These are phyloP conservation scores for Gymnogyps californianus DNA, from an alignment of 2,113 vertebrate genomes.

Conservation along the genomic window DNA sequence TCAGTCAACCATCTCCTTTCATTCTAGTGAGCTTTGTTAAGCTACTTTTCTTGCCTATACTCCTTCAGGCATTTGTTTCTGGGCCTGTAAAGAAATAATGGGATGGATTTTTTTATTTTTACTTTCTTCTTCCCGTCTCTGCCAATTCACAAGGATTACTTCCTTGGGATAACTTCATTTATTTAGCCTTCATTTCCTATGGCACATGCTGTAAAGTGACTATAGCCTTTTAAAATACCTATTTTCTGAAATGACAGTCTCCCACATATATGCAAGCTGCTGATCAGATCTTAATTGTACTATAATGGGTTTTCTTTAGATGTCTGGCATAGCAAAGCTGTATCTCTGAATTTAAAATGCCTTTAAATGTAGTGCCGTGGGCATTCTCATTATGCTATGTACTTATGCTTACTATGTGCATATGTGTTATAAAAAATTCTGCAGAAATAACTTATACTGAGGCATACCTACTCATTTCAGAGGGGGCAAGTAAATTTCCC, in stretches of 20 bases:
- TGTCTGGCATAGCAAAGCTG: background rate
- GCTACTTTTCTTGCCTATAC: background rate
- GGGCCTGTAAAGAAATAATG: background rate
- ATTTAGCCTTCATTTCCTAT: background rate
- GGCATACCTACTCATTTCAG: background rate
- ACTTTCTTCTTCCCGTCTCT: background rate
- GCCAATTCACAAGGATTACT: background rate
- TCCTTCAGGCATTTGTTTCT: background rate
- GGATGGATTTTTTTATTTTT: background rate
- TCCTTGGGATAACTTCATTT: background rate
- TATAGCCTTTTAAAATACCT: background rate
- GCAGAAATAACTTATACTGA: background rate
- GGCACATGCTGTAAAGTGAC: too few species aligned
- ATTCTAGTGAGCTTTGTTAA: background rate
- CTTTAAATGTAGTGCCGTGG: background rate
- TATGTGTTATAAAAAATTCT: background rate
- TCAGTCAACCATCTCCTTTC: too few species aligned
- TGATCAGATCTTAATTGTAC: background rate
- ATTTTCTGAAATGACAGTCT: background rate
- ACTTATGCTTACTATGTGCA: background rate
- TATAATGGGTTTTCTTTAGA: background rate
- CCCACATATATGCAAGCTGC: background rate
- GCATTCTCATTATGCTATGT: background rate
- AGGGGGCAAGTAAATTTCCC: background rate
- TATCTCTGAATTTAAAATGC: background rate